Conservation (phyloP, 2,113 vertebrate genomes). For the Catagonus wagneri region DNA sequence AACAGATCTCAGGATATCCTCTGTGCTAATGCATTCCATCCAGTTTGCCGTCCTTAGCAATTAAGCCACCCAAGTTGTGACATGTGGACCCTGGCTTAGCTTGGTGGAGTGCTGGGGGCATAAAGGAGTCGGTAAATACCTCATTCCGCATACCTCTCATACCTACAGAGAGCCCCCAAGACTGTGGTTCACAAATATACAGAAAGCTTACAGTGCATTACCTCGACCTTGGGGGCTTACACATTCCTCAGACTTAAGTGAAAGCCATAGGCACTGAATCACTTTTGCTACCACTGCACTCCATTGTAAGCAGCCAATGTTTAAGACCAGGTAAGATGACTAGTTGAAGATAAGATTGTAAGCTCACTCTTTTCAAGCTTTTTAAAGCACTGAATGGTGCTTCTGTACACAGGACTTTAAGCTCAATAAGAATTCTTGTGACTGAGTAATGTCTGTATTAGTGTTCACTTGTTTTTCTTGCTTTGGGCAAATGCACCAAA, state of each 20-base stretch:
- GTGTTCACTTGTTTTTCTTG: slow-evolving; percentile 1
- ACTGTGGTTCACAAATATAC: slow-evolving; percentile 41
- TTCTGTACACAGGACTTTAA: background rate
- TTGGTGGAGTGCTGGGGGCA: background rate
- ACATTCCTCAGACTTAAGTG: slow-evolving; percentile 35
- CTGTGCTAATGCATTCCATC: background rate
- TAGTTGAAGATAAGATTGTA: background rate
- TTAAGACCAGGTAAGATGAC: slow-evolving; percentile 7
- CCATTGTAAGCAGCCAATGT: background rate
- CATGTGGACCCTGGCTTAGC: slow-evolving; percentile 6
- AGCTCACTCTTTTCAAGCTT: background rate
- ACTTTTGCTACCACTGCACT: background rate
- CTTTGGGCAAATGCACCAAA: background rate
- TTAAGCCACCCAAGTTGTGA: slow-evolving; percentile 67
- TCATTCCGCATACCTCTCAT: slow-evolving; percentile 61
- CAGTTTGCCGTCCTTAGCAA: background rate
- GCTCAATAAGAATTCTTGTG: background rate
- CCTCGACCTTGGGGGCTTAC: background rate
- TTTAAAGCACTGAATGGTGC: background rate
- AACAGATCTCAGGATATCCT: background rate
- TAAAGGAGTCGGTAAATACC: background rate
- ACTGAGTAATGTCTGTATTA: background rate
- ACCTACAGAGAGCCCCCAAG: slow-evolving; percentile 45
- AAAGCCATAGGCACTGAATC: background rate
- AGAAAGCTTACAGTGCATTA: background rate